Evolutionary conservation across 2,797 vertebrate genomes (phyloP).

Genomic region (Ptychobarbus kaznakovi): DNA sequence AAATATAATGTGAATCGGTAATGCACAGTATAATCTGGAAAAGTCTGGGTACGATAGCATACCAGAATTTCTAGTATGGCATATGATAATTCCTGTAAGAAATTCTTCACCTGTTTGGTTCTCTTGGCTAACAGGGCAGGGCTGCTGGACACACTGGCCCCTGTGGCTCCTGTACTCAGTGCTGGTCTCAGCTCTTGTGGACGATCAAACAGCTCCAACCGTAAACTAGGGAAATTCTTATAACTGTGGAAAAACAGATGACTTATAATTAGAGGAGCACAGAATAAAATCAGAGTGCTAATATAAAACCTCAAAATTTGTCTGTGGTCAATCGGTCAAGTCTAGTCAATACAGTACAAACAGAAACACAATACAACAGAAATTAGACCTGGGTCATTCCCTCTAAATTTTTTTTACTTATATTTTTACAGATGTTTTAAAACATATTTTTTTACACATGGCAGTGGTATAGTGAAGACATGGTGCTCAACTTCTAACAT

Average conservation of each 20-base stretch:
- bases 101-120: constrained; percentile 90
- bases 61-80: neutral
- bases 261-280: neutral
- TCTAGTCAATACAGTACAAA: neutral
- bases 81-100: neutral
- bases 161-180: constrained; percentile 81
- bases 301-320: constrained; percentile 1
- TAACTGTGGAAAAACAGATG: constrained; percentile 78
- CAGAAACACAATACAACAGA: neutral
- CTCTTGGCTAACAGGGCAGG: constrained; percentile 95
- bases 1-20: neutral
- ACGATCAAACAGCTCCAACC: constrained; percentile 89
- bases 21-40: neutral
- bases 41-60: neutral
- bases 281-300: neutral
- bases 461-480: neutral
- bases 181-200: constrained; percentile 85
- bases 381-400: neutral
- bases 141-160: constrained; percentile 87
- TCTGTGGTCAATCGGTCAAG: neutral
- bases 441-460: neutral
- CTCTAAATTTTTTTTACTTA: neutral
- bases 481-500: neutral
- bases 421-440: neutral
- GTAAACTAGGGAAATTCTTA: constrained; percentile 88